Base-by-base conservation (phyloP, 2,797 vertebrate species). In the Holocentrus rufus region DNA sequence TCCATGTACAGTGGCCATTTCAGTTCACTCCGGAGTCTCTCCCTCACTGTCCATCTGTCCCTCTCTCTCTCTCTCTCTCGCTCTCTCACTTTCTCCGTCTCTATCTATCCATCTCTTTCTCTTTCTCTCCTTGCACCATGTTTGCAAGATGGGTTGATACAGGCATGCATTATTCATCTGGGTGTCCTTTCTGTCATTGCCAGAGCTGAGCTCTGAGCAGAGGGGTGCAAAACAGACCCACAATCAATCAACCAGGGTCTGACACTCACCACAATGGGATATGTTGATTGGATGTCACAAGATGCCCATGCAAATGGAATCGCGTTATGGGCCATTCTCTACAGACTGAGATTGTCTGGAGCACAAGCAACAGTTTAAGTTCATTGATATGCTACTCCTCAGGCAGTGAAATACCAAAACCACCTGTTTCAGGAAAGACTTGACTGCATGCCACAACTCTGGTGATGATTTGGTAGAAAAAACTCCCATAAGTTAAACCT, bases 221-320 rank as follows among this genome's bases (percentile, higher is more conserved):
- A 81, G 78, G 79, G 77, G 71, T 68, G 87, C 87, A 76, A 75
- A 84, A 80, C 75, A 76, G 61, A 87, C 82, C 75, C 86, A 84
- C 81, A 88, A 91, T 92, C 90, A 90, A 91, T 91, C 89, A 92
- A 79, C 74, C 58, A 1, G 75, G 65, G 72, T 79, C 83, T 90
- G 89, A 91, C 90, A 88, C 83, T 77, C 82, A 23, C 72, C 94
- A 95, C 96, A 95, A 88, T 87, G 81, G 80, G 83, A 80, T 73
- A 76, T 80, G 80, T 71, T 90, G 84, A 91, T 87, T 86, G 84
- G 85, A 81, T 80, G 81, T 85, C 75, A 87, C 36, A 73, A 60
- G 63, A 82, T 76, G 77, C 59, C 58, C 65, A 83, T 86, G 80
- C 60, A 86, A 86, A 89, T 76, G 57, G 47, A 58, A 56, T 62